Percentiles rank a stretch among this genome's conserved stretches.
These are phyloP conservation scores for Caenorhabditis afra DNA, from an alignment of 2,888 invertebrate genomes.

Conservation along the genomic window DNA sequence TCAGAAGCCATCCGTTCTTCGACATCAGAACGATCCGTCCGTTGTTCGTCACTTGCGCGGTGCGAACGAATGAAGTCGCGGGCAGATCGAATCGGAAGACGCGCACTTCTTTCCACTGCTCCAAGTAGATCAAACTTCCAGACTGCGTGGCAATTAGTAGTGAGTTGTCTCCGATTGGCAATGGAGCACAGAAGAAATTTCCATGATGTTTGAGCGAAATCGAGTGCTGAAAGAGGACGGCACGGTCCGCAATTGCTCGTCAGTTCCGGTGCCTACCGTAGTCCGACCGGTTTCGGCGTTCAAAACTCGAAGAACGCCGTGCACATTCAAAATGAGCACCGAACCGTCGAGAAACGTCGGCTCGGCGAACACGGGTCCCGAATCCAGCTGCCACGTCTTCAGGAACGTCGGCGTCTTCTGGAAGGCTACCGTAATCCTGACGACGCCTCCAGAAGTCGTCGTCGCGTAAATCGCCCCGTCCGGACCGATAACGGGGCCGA, in stretches of 20 bases:
- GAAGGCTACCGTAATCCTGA: conserved; percentile 2
- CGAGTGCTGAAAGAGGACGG: conserved; percentile 19
- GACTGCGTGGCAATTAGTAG: conserved; percentile 24
- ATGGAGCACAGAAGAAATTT: conserved; percentile 42
- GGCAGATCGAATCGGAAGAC: conserved; percentile 19
- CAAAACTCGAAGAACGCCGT: conserved; percentile 15
- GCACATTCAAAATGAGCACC: conserved; percentile 14
- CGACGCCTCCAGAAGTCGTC: conserved; percentile 20
- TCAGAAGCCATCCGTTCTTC: conserved; percentile 22
- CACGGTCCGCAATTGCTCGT: too few species aligned
- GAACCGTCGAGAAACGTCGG: conserved; percentile 7
- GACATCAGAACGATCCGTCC: conserved; percentile 12
- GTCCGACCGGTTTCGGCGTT: conserved; percentile 5
- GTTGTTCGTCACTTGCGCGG: not conserved
- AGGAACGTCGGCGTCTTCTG: too few species aligned
- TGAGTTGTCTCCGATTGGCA: not conserved
- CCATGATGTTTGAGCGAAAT: conserved; percentile 14
- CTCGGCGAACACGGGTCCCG: conserved; percentile 30
- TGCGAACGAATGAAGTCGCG: conserved; percentile 23
- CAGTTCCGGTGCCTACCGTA: not conserved
- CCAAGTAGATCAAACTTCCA: not conserved
- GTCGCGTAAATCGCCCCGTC: conserved; percentile 20
- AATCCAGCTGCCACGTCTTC: conserved; percentile 5
- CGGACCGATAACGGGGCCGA: conserved; percentile 20
- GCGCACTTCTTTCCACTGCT: not conserved